Conservation (phyloP, 2,797 vertebrate species). For the Ctenopoma multispine region DNA sequence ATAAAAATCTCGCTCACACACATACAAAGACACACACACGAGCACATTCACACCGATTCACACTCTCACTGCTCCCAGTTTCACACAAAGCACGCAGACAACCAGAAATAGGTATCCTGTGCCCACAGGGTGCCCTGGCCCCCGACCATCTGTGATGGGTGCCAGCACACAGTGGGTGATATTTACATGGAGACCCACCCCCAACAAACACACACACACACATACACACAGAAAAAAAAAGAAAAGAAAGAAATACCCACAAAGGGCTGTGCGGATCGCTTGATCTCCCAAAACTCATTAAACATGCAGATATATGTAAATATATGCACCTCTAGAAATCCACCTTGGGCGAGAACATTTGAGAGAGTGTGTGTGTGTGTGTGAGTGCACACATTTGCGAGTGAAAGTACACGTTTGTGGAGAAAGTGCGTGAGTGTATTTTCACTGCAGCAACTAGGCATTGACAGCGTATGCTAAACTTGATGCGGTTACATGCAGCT, state of each 20-base stretch:
- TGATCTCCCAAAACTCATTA: slow-evolving; percentile 85
- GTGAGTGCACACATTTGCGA: slow-evolving; percentile 16
- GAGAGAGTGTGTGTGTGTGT: slow-evolving; percentile 46
- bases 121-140: slow-evolving; percentile 81
- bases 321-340: slow-evolving; percentile 86
- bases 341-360: slow-evolving; percentile 84
- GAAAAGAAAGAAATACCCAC: slow-evolving; percentile 77
- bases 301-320: slow-evolving; percentile 85
- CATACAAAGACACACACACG: slow-evolving; percentile 18
- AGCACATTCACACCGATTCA: slow-evolving; percentile 30
- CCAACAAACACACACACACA: slow-evolving; percentile 13
- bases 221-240: slow-evolving; percentile 27
- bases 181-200: slow-evolving; percentile 74
- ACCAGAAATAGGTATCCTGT: slow-evolving; percentile 80
- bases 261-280: slow-evolving; percentile 79
- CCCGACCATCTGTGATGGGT: slow-evolving; percentile 83
- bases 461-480: slow-evolving; percentile 49
- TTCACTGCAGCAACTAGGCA: slow-evolving; percentile 38
- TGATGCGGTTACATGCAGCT: slow-evolving; percentile 27
- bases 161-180: slow-evolving; percentile 81
- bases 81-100: slow-evolving; percentile 66
- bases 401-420: slow-evolving; percentile 54
- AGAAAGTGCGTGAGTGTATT: slow-evolving; percentile 48
- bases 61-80: slow-evolving; percentile 56
- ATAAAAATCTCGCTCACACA: slow-evolving; percentile 20